Evolutionary conservation across 2,888 invertebrate species (phyloP), one percentile per base, ranked within the genome.

Genomic region (Bugula neritina): DNA sequence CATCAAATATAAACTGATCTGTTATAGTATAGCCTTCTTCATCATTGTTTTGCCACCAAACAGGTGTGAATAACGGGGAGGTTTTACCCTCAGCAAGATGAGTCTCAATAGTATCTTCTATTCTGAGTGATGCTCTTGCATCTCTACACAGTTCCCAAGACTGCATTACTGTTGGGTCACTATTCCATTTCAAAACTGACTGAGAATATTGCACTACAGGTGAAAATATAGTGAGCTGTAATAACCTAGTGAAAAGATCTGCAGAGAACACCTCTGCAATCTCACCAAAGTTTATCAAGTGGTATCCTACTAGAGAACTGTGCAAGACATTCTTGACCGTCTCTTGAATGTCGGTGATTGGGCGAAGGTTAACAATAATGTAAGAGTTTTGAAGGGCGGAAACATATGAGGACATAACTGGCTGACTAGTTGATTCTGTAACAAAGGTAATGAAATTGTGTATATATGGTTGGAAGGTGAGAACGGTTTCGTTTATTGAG

Each of bases 71-170:
- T 73, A 23, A 80, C 75, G 1, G 80, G 79, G 34, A 91, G 5
- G 17, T 13, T 2, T 63, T 81, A 0, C 95, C 94, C 25, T 90
- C 90, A 77, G 71, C 35, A 23, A 57, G 70, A 27, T 77, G 74
- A 29, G 78, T 75, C 2, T 72, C 89, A 1, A 91, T 89, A 81
- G 91, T 91, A 77, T 90, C 90, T 76, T 90, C 88, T 31, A 94
- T 86, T 35, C 90, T 85, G 2, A 29, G 17, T 5, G 27, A 13
- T 31, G 5, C 31, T 2, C 63, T 21, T 10, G 31, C 27, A 21
- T 27, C 63, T 17, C 10, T 31, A 31, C 63, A 63, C 17, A 5
- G 10, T 5, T 63, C 63, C 63, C 63, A 63, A 2, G 31, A 21
- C 17, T 31, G 10, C 31, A 31, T 27, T 3, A 63, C 63, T n/a